phyloP scores from a whole-genome alignment of 2,113 vertebrate species.

The Pelodiscus sinensis region DNA sequence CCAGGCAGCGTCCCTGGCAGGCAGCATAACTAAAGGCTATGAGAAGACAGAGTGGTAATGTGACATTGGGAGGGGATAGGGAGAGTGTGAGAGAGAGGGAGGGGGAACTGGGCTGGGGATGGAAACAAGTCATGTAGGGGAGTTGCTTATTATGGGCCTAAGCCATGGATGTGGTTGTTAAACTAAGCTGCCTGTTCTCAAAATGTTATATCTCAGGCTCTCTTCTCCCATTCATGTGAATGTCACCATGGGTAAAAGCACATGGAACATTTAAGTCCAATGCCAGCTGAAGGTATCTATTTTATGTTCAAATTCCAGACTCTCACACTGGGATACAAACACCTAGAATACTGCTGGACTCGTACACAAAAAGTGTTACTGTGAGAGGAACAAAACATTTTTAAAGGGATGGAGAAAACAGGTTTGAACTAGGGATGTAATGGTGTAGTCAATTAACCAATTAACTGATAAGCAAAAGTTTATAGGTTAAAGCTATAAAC shows the following conservation, averaged over 20 bases:
- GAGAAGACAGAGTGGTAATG: too few relatives aligned
- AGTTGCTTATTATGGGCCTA: neutral
- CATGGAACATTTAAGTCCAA: neutral
- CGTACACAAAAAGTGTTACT: neutral
- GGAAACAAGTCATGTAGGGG: too few relatives aligned
- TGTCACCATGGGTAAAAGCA: neutral
- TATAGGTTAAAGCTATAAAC: too few relatives aligned
- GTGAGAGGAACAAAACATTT: neutral
- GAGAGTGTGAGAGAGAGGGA: too few relatives aligned
- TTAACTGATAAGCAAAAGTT: too few relatives aligned
- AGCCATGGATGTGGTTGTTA: accelerated
- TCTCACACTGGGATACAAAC: neutral
- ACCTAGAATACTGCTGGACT: neutral
- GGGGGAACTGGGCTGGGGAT: too few relatives aligned
- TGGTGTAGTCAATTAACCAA: too few relatives aligned
- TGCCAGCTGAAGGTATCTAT: neutral
- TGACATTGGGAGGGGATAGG: too few relatives aligned
- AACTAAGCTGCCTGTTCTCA: neutral
- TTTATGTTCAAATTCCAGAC: neutral
- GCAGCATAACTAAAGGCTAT: too few relatives aligned
- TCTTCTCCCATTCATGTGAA: neutral
- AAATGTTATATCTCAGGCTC: neutral
- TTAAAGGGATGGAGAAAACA: neutral
- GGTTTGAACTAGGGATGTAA: neutral
- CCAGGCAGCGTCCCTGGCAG: too few relatives aligned